Conservation (phyloP, 2,797 vertebrate species). For the Siniperca undulata region DNA sequence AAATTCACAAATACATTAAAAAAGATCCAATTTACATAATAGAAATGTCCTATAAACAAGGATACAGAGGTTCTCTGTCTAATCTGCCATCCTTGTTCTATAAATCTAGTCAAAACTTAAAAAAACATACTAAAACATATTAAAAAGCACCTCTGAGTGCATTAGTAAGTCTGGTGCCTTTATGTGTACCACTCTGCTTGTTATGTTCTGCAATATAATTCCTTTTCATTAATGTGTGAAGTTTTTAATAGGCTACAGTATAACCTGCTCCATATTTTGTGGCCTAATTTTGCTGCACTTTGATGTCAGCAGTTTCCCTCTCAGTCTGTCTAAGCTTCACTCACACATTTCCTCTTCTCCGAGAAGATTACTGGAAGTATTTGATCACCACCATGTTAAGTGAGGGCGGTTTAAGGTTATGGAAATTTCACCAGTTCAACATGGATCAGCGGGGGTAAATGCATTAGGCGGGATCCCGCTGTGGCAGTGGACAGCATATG, state of each 20-base stretch:
- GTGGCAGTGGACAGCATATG: slow-evolving; percentile 11
- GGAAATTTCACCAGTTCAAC: slow-evolving; percentile 29
- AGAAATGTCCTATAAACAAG: slow-evolving; percentile 1
- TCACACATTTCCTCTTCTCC: slow-evolving; percentile 24
- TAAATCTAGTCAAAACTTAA: not conserved
- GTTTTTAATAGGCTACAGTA: slow-evolving; percentile 26
- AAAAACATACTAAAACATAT: too few species aligned
- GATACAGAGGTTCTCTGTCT: not conserved
- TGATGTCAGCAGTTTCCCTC: slow-evolving; percentile 61
- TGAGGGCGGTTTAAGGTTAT: slow-evolving; percentile 38
- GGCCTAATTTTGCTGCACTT: slow-evolving; percentile 61
- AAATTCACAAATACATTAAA: not conserved
- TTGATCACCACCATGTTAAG: slow-evolving; percentile 35
- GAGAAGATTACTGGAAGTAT: slow-evolving; percentile 48
- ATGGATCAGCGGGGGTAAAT: slow-evolving; percentile 46
- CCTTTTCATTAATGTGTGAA: slow-evolving; percentile 13
- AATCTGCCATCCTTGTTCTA: not conserved
- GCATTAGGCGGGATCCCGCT: slow-evolving; percentile 57
- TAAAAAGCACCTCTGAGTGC: not conserved
- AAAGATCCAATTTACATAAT: not conserved
- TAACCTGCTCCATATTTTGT: slow-evolving; percentile 48
- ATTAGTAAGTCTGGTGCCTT: not conserved
- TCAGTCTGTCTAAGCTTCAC: slow-evolving; percentile 47
- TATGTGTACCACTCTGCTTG: not conserved
- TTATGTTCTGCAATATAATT: slow-evolving; percentile 12